Evolutionary conservation across 2,113 vertebrate species (phyloP).

Genomic region (Shinisaurus crocodilurus): DNA sequence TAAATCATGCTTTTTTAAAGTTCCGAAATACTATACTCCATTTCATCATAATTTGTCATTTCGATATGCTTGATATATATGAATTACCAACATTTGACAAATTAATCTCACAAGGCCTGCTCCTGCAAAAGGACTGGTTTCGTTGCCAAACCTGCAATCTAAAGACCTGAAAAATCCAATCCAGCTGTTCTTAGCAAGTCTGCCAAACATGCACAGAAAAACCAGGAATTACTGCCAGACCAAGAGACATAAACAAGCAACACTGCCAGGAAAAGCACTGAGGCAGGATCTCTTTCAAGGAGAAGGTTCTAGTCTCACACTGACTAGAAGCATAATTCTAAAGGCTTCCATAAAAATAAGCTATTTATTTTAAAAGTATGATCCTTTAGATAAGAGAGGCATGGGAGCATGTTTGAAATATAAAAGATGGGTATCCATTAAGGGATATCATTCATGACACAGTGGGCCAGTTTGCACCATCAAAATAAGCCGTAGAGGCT

Average conservation of each 20-base stretch:
- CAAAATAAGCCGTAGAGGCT: too few species aligned
- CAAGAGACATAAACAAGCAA: conserved; percentile 70
- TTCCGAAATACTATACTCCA: neutral
- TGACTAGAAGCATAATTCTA: conserved; percentile 52
- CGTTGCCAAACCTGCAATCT: conserved; percentile 51
- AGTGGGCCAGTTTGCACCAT: too few species aligned
- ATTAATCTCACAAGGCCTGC: conserved; percentile 29
- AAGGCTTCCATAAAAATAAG: neutral
- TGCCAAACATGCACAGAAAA: conserved; percentile 69
- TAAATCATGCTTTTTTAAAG: neutral
- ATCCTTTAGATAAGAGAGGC: conserved; percentile 41
- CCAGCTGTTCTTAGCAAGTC: conserved; percentile 64
- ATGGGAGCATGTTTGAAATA: neutral
- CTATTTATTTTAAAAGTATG: neutral
- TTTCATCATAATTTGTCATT: neutral
- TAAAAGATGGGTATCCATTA: neutral
- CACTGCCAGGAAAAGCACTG: conserved; percentile 70
- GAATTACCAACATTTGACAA: neutral
- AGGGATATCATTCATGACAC: neutral
- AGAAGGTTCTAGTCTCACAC: conserved; percentile 55
- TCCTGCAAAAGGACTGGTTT: conserved; percentile 38
- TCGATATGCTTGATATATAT: neutral
- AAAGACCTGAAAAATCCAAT: conserved; percentile 71
- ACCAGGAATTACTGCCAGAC: conserved; percentile 60
- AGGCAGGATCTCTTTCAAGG: conserved; percentile 50